Conservation (phyloP, 2,888 invertebrate genomes). For the Litoditis marina region DNA sequence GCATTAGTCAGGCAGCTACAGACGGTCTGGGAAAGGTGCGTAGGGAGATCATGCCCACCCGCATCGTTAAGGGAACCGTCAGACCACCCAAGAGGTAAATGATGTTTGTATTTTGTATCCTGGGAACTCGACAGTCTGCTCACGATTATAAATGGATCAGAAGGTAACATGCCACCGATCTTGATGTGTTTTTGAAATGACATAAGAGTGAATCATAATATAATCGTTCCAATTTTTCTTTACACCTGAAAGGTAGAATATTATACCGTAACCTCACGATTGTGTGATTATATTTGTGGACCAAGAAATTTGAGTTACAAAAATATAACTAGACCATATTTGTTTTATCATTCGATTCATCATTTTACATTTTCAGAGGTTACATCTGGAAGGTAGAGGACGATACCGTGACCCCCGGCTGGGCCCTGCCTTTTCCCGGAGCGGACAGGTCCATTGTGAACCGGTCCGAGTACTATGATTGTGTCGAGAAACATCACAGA, state of each 20-base stretch:
- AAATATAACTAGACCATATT: not conserved
- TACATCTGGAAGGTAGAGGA: conserved; percentile 48
- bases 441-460: conserved; percentile 66
- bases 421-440: conserved; percentile 74
- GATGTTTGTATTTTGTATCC: too few species aligned
- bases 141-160: too few species aligned
- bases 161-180: too few species aligned
- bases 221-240: not conserved
- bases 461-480: conserved; percentile 76
- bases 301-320: too few species aligned
- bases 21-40: conserved; percentile 53
- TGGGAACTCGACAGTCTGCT: too few species aligned
- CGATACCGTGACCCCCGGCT: conserved; percentile 64
- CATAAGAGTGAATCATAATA: not conserved
- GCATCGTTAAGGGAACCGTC: conserved; percentile 26
- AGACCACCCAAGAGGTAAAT: conserved; percentile 36
- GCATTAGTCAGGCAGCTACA: conserved; percentile 65
- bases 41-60: conserved; percentile 55
- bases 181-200: not conserved
- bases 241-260: too few species aligned
- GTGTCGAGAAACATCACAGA: too few species aligned
- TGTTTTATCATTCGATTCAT: not conserved
- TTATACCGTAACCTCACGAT: too few species aligned
- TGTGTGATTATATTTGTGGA: too few species aligned
- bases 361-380: conserved; percentile 26